Evolutionary conservation across 1,140 invertebrate species (phyloP).

Genomic region (Holcopasites calliopsidis): DNA sequence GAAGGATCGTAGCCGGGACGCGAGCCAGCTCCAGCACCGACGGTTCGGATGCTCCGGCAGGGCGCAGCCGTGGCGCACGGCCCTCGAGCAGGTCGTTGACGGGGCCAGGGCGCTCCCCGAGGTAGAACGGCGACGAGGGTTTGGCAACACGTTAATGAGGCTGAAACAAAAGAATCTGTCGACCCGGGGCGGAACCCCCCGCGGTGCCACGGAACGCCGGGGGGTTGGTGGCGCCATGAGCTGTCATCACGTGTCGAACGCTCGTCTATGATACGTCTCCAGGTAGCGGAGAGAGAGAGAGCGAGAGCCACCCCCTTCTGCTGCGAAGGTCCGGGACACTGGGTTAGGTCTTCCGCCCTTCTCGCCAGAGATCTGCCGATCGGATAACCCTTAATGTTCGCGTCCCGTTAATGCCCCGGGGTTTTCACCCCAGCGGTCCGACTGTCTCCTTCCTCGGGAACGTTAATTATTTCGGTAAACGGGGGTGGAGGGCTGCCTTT

Average conservation of each 20-base stretch:
- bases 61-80: neutral
- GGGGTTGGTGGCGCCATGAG: constrained; percentile 78
- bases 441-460: neutral
- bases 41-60: no score
- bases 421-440: neutral
- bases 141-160: constrained; percentile 78
- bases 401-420: constrained; percentile 46
- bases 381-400: constrained; percentile 56
- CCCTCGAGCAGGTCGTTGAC: constrained; percentile 35
- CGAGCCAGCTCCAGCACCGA: no score
- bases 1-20: no score
- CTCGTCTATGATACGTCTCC: constrained; percentile 68
- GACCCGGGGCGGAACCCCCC: constrained; percentile 60
- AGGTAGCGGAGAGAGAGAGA: constrained; percentile 57
- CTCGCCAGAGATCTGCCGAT: constrained; percentile 39
- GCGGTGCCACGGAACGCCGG: constrained; percentile 71
- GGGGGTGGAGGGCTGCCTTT: neutral
- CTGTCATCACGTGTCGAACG: constrained; percentile 78
- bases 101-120: constrained; percentile 41
- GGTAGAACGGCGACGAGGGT: constrained; percentile 59
- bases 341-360: neutral
- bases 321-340: neutral
- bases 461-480: constrained; percentile 49
- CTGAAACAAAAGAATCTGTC: constrained; percentile 78
- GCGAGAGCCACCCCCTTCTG: neutral